Percentiles rank a stretch among this genome's conserved stretches.
These are phyloP conservation scores for Aplochiton taeniatus DNA, from an alignment of 2,797 vertebrate genomes.

Conservation along the genomic window DNA sequence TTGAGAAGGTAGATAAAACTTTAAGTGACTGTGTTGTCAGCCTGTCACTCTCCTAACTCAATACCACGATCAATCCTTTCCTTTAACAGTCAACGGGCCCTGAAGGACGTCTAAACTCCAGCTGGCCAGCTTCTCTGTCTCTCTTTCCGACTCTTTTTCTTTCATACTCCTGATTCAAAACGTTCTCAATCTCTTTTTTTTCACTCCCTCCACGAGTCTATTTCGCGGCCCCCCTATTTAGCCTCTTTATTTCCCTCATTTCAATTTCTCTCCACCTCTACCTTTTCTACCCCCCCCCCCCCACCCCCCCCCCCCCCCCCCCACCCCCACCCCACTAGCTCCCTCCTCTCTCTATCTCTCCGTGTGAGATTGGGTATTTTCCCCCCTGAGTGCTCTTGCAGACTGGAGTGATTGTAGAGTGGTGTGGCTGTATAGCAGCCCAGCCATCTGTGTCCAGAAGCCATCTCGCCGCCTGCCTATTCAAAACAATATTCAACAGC, in stretches of 20 bases:
- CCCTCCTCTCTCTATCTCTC: conserved; percentile 28
- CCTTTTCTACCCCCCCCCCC: conserved; percentile 12
- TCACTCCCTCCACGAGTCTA: neutral
- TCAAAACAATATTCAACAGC: conserved; percentile 60
- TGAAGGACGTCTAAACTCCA: no score
- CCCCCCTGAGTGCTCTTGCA: conserved; percentile 25
- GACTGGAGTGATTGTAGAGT: conserved; percentile 25
- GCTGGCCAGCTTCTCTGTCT: no score
- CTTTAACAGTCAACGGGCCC: no score
- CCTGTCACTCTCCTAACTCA: no score
- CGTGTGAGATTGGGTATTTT: conserved; percentile 51
- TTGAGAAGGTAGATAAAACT: no score
- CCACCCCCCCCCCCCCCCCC: conserved; percentile 27
- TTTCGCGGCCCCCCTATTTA: no score
- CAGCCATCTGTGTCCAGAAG: conserved; percentile 43
- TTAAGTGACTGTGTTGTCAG: no score
- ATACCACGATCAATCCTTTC: no score
- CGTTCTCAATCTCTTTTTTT: conserved; percentile 21
- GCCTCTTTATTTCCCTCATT: conserved; percentile 24
- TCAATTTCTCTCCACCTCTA: conserved; percentile 20
- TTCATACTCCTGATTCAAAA: conserved; percentile 41
- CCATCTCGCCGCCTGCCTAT: conserved; percentile 51
- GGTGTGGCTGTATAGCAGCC: conserved; percentile 6
- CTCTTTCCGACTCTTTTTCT: conserved; percentile 41
- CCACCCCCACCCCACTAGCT: conserved; percentile 12